Evolutionary conservation across 1,140 invertebrate genomes (phyloP), one percentile per base, ranked within the genome.

Genomic region (Brachionus paranguensis): DNA sequence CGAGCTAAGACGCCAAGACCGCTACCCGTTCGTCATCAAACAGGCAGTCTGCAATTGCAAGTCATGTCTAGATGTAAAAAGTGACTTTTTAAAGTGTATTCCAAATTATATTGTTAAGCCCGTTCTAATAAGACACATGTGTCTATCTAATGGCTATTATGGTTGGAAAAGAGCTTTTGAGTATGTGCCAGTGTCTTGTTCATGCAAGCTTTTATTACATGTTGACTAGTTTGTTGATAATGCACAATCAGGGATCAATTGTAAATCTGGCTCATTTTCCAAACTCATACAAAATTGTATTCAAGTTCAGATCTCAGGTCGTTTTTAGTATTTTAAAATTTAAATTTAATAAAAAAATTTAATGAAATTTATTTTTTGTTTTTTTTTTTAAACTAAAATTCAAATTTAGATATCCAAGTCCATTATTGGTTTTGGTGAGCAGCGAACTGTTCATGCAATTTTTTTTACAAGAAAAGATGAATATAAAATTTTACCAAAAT

Each of bases 31-130:
- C 27, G 43, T 76, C 3, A 76, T 50, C 24, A 76, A 76, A 50
- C 72, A 47, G 12, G 72, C 72, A 12, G 33, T 76, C 12, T 76
- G 72, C 27, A 76, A 76, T 76, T 76, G 72, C 27, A 76, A 50
- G 47, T 27, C 17, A 27, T 76, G 72, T 29, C 27, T 76, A 0
- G 72, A 50, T 50, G 20, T 76, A 7, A 47, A 76, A 53, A 76
- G 45, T 33, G 72, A 76, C 12, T 20, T 76, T 76, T 27, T 29
- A 29, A 76, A 29, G 43, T 76, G 72, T 50, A 27, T 47, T 10
- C 72, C 72, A 50, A 76, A 45, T 27, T 76, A n/a, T 50, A 76
- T 76, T 50, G 72, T 76, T 76, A 76, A 76, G 20, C 72, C 72
- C 1, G 72, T 76, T 47, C 20, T 76, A 50, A 50, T 76, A 6